Evolutionary conservation across 2,888 invertebrate genomes (phyloP), one percentile per base, ranked within the genome.

Genomic region (Scaptomyza flava): DNA sequence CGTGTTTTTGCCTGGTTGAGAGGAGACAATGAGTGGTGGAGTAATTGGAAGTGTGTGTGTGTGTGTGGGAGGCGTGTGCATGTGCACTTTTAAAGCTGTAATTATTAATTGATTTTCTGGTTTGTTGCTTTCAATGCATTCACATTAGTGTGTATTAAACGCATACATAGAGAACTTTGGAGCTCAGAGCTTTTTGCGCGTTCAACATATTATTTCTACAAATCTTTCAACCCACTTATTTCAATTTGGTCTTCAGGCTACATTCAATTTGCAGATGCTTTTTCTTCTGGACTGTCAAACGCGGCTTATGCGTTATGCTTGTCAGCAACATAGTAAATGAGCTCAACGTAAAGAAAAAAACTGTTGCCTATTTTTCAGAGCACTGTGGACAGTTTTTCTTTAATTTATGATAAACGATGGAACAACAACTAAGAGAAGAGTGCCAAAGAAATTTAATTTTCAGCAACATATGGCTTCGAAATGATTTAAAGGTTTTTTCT

Each of bases 91-190:
- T 1, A 17, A 17, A 17, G 17, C 57, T 51, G 47, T 47, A 74
- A 62, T 68, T 77, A 77, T 76, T 76, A 76, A 76, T 76, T 76
- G 76, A 77, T 77, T 67, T 72, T 68, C 41, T 34, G 52, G 62
- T 63, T 72, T 68, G 65, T 27, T 50, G 43, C 45, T 47, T 63
- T 8, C 31, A 33, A 36, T 33, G 42, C 11, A 2, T 50, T 47
- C 2, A 34, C 9, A 36, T 38, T 42, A 33, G 14, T 38, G 46
- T 42, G 3, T 12, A 17, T 20, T 23, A 33, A 33, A 34, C 14
- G 27, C 14, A 36, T 3, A 12, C 0, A 34, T 5, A 12, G 6
- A 12, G 5, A 34, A 12, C 38, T 17, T 31, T 31, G 36, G 30
- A 31, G 30, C 7, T 31, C 30, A 33, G 3, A 33, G n/a, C 12